phyloP scores from a whole-genome alignment of 2,113 vertebrate species.

The Oreochromis aureus region DNA sequence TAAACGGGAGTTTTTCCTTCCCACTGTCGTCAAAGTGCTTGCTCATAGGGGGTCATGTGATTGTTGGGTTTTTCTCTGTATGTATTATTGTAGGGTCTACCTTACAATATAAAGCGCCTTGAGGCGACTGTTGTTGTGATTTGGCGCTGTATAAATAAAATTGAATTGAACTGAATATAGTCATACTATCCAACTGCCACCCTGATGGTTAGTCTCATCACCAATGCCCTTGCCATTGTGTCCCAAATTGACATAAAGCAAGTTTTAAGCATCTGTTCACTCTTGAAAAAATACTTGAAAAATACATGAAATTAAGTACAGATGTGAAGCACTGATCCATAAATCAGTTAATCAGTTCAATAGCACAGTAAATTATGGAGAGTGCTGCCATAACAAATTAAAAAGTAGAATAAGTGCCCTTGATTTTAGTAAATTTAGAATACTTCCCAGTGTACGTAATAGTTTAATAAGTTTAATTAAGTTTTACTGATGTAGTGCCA shows the following conservation, averaged over 20 bases:
- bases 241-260: neutral
- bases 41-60: neutral
- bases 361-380: neutral
- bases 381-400: neutral
- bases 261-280: neutral
- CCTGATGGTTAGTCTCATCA: neutral
- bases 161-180: too few relatives aligned
- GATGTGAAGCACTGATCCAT: neutral
- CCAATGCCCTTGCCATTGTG: neutral
- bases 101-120: neutral
- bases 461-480: neutral
- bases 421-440: neutral
- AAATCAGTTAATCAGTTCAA: neutral
- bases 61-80: neutral
- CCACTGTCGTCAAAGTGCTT: neutral
- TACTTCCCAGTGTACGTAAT: neutral
- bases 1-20: neutral
- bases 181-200: neutral
- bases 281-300: neutral
- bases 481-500: neutral
- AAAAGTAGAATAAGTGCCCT: neutral
- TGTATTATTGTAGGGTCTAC: neutral
- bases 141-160: neutral
- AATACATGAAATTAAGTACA: neutral
- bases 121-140: neutral